These are phyloP conservation scores for Pemphredon lugubris DNA, from an alignment of 2,888 invertebrate species.

Conservation along the genomic window DNA sequence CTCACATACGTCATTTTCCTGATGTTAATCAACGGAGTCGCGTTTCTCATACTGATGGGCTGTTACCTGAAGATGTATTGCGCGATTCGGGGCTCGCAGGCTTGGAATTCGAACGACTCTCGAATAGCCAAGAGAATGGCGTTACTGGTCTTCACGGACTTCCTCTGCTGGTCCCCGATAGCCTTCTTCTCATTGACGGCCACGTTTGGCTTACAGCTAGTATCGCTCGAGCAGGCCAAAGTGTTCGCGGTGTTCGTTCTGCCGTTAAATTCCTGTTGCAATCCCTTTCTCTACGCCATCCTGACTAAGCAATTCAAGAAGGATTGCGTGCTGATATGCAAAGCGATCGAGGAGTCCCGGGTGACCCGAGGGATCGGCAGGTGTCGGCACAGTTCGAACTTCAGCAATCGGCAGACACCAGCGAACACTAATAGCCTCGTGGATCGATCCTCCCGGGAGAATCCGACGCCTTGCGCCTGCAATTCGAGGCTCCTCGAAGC, in stretches of 20 bases:
- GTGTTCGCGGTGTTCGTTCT: conserved; percentile 97
- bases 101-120: conserved; percentile 98
- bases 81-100: conserved; percentile 97
- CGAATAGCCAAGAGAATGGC: conserved; percentile 98
- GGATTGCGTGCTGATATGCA: conserved; percentile 97
- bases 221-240: conserved; percentile 97
- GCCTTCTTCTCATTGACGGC: conserved; percentile 97
- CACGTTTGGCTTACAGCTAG: conserved; percentile 93
- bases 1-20: conserved; percentile 94
- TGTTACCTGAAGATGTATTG: conserved; percentile 99
- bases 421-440: conserved; percentile 92
- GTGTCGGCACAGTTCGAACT: conserved; percentile 92
- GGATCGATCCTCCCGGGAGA: conserved; percentile 89
- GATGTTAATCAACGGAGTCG: conserved; percentile 95
- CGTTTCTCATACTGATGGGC: conserved; percentile 96
- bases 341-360: conserved; percentile 96
- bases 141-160: conserved; percentile 97
- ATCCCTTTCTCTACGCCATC: conserved; percentile 98
- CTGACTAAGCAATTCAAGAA: conserved; percentile 98
- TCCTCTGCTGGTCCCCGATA: conserved; percentile 98
- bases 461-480: conserved; percentile 84
- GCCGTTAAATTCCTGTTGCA: conserved; percentile 98
- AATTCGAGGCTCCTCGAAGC: conserved; percentile 83
- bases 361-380: conserved; percentile 94
- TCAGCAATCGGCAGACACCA: conserved; percentile 93